Evolutionary conservation across 2,888 invertebrate genomes (phyloP).

Genomic region (Psococerastis gibbosa): DNA sequence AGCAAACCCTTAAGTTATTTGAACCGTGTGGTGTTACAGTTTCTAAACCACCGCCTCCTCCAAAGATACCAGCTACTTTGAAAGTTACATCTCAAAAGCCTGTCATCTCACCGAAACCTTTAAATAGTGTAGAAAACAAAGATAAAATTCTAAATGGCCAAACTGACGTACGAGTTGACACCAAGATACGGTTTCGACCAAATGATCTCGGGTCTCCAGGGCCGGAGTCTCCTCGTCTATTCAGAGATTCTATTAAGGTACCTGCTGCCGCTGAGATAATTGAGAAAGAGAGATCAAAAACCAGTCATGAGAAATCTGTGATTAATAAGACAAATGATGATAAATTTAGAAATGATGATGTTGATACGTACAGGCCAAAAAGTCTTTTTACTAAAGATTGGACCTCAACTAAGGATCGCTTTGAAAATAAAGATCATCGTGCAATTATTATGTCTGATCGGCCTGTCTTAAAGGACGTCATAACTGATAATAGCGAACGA

Average conservation of each 20-base stretch:
- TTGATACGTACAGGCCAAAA: neutral
- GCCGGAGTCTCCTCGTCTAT: neutral
- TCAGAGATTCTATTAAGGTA: neutral
- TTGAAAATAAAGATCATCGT: too few species aligned
- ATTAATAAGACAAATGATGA: neutral
- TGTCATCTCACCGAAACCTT: constrained; percentile 29
- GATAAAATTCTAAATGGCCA: too few species aligned
- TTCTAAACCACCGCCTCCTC: constrained; percentile 8
- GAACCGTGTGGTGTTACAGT: constrained; percentile 37
- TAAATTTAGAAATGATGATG: neutral
- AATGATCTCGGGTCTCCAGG: neutral
- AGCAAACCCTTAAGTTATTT: constrained; percentile 66
- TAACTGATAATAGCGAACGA: too few species aligned
- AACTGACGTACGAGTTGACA: neutral
- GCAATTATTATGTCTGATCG: too few species aligned
- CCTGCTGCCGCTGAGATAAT: constrained; percentile 10
- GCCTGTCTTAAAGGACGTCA: too few species aligned
- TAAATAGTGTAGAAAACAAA: constrained; percentile 18
- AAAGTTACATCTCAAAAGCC: constrained; percentile 23
- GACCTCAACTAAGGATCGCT: too few species aligned
- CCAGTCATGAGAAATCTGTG: constrained; percentile 11
- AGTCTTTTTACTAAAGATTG: neutral
- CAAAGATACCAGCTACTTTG: neutral
- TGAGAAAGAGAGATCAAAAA: constrained; percentile 5
- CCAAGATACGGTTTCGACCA: neutral